A percentile compares a stretch with the other conserved stretches of the same genome.
Evolutionary conservation across 2,113 vertebrate species (phyloP).

Genomic region (Theristicus caerulescens): DNA sequence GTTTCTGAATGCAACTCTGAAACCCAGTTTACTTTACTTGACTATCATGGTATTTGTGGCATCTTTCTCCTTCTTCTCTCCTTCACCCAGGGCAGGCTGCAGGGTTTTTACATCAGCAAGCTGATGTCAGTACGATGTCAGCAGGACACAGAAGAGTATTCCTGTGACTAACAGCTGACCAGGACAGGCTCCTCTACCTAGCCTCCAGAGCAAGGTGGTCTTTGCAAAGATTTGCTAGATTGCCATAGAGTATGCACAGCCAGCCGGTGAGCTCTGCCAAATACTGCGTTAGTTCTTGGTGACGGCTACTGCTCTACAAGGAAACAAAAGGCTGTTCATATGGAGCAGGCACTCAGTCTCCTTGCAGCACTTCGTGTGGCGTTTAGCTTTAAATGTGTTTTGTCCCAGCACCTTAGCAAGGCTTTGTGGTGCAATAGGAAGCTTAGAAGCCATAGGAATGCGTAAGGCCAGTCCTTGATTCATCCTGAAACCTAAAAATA

Average conservation of each 20-base stretch:
- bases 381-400: not conserved
- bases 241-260: not conserved
- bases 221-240: not conserved
- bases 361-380: not conserved
- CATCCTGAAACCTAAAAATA: constrained; percentile 76
- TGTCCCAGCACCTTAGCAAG: not conserved
- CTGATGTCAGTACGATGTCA: not conserved
- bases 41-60: not conserved
- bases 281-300: not conserved
- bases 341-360: not conserved
- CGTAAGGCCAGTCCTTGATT: constrained; percentile 10
- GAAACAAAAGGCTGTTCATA: not conserved
- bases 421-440: constrained; percentile 64
- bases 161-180: not conserved
- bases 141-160: not conserved
- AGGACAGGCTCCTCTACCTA: not conserved
- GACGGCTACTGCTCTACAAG: not conserved
- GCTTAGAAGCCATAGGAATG: constrained; percentile 13
- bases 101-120: not conserved
- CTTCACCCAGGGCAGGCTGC: not conserved
- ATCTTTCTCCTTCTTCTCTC: not conserved
- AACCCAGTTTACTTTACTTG: not conserved
- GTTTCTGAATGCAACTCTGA: not conserved
- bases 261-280: not conserved
- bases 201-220: not conserved